Evolutionary conservation across 2,888 invertebrate species (phyloP), one percentile per base, ranked within the genome.

Genomic region (Dynastes hyllus): DNA sequence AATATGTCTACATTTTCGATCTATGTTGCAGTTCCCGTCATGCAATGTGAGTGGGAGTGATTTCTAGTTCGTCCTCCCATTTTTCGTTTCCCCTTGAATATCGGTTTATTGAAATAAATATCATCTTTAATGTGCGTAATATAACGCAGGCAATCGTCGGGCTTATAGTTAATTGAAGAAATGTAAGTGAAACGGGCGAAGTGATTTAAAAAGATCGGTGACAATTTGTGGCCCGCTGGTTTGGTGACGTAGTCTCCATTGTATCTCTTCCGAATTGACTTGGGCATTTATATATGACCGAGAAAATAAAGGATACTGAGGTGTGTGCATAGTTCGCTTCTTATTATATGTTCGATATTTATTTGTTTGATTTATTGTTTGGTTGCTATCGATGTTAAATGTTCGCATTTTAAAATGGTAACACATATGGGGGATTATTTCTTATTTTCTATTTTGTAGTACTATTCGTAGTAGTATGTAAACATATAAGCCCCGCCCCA

Each of bases 201-300:
- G 80, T 78, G 81, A 76, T 79, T 66, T 67, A 73, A 66, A 55
- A 69, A 66, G 79, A 66, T 79, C 78, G 73, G 81, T 80, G 80
- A 81, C 81, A 82, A 81, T 16, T 83, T 84, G 86, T 86, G 87
- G 86, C 86, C 55, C 86, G 86, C 85, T 85, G 84, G 82, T 81
- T 83, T 88, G 88, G 87, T 89, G 89, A 88, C 88, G 89, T 88
- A 87, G 87, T 89, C 88, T 88, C 88, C 88, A 88, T 88, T 88
- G 87, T 88, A 88, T 86, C 86, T 87, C 16, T 13, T 55, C 87
- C 86, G 85, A 84, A 84, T 86, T 86, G 86, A 85, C 85, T 87
- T 85, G 83, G 84, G 55, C 55, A 16, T 16, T 85, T 82, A 84
- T 84, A 84, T 84, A 84, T 83, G 61, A 83, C 81, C 55, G 55